phyloP scores from a whole-genome alignment of 2,797 vertebrate genomes.

The Lacerta bilineata region DNA sequence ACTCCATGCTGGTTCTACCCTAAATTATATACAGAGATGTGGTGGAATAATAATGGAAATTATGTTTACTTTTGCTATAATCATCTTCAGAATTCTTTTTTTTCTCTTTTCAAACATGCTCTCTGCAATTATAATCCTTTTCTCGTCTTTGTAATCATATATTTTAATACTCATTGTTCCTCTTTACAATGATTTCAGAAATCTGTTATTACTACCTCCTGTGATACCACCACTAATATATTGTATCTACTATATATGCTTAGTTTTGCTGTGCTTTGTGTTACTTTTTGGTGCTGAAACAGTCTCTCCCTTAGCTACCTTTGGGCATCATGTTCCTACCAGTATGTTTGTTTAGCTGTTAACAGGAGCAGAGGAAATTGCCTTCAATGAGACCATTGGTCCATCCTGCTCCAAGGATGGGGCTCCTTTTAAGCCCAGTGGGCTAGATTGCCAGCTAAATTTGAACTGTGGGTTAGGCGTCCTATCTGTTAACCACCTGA shows the following conservation, averaged over 20 bases:
- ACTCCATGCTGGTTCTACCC: slow-evolving; percentile 18
- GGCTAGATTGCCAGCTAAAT: too few species aligned
- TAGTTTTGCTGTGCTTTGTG: neutral
- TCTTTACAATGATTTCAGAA: slow-evolving; percentile 37
- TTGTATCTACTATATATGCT: slow-evolving; percentile 25
- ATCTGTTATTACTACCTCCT: slow-evolving; percentile 13
- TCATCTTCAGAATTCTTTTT: slow-evolving; percentile 1
- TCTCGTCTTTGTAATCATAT: slow-evolving; percentile 49
- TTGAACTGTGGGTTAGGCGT: too few species aligned
- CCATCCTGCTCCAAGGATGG: too few species aligned
- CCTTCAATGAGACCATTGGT: too few species aligned
- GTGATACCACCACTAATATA: neutral
- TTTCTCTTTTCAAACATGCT: slow-evolving; percentile 34
- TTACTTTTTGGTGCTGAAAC: neutral
- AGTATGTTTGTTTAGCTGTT: too few species aligned
- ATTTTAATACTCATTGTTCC: slow-evolving; percentile 58
- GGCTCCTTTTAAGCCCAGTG: too few species aligned
- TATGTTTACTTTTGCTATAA: slow-evolving; percentile 38
- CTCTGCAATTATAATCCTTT: slow-evolving; percentile 49
- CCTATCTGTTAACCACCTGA: too few species aligned
- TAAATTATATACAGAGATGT: neutral
- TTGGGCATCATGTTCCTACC: neutral
- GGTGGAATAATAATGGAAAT: slow-evolving; percentile 43
- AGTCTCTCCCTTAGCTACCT: neutral
- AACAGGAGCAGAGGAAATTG: too few species aligned